Evolutionary conservation across 2,797 vertebrate genomes (phyloP), one percentile per base, ranked within the genome.

Genomic region (Neomorphus geoffroyi): DNA sequence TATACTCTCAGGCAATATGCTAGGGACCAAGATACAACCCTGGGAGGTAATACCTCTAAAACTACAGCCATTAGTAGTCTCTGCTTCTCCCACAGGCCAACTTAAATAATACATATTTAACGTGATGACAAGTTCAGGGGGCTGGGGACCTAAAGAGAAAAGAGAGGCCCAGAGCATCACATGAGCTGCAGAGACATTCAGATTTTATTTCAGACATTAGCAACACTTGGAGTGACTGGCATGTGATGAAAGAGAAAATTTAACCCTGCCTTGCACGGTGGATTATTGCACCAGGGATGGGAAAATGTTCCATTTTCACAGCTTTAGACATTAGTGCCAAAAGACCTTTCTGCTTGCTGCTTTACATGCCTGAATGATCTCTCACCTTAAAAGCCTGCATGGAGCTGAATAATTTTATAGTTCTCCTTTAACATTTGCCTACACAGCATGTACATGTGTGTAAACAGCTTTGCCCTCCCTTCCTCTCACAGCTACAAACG

Each of bases 151-250:
- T 35, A 81, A 67, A 43, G 19, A 86, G 61, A 88, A 82, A 80
- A 74, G 35, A 66, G 86, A 80, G 69, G 10, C 26, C 27, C 54
- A 78, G 64, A 75, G 35, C 45, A 91, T 45, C 72, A 66, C 14
- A 13, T 3, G 19, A 73, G 45, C 70, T 74, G 54, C 39, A n/a
- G 48, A 96, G 45, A 81, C 45, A 53, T 37, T 93, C 18, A 48
- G 92, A 77, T 92, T 96, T 96, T 33, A 88, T 96, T 95, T 95
- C 92, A 91, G 65, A 78, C 46, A 64, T 89, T 92, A 94, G 13
- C 73, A 91, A 79, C 80, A 82, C 60, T 92, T 86, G 69, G 58
- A 94, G 75, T 60, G 53, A 93, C 37, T 93, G 86, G 51, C 73
- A 88, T 78, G 30, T 67, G 80, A 93, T 84, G 80, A 95, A 95